phyloP scores from a whole-genome alignment of 2,113 vertebrate species.

The Tetrao urogallus region DNA sequence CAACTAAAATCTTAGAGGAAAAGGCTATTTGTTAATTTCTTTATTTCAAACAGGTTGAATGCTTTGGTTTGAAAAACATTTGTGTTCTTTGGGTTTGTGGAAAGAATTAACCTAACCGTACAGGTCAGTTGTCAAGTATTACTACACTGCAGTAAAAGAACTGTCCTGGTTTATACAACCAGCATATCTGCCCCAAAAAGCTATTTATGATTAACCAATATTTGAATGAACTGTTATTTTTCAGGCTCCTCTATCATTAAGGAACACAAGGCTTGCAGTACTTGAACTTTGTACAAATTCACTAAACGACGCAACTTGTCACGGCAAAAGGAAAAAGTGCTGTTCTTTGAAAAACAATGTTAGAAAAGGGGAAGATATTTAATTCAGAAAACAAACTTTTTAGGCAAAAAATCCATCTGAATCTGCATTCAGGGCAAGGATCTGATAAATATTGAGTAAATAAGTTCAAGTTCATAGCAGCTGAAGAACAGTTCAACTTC shows the following conservation, averaged over 20 bases:
- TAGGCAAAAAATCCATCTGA: background rate
- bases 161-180: background rate
- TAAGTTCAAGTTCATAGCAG: constrained; percentile 54
- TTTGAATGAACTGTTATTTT: background rate
- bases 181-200: background rate
- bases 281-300: background rate
- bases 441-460: constrained; percentile 50
- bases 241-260: background rate
- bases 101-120: background rate
- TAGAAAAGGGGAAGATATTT: background rate
- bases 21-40: background rate
- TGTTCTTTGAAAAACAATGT: background rate
- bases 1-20: background rate
- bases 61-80: background rate
- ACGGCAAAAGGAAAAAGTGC: background rate
- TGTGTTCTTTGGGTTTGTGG: background rate
- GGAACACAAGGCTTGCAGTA: background rate
- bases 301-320: background rate
- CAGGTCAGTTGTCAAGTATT: background rate
- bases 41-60: background rate
- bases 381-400: background rate
- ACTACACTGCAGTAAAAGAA: background rate
- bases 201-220: background rate
- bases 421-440: background rate
- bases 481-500: constrained; percentile 61